Base-by-base conservation (phyloP, 2,797 vertebrate species). In the Xenopus petersii region DNA sequence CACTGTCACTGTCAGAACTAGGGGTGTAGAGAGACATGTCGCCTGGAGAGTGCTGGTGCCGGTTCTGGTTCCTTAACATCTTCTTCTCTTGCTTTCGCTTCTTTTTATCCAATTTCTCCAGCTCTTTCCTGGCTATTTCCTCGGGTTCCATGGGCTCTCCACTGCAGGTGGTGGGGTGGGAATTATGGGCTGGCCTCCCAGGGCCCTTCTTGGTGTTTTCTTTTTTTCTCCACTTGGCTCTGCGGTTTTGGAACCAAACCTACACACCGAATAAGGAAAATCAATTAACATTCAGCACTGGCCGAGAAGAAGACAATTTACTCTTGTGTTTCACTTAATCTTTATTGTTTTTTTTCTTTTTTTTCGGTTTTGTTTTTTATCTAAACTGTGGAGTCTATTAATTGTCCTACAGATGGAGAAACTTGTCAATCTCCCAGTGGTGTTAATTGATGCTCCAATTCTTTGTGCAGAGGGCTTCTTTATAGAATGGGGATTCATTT, bases 191-290 rank as follows among this genome's bases (percentile, higher is more conserved):
- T 30, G 97, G 97, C 89, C 97, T 88, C 74, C 97, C 97, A 0
- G 97, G 97, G 66, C 97, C 97, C 42, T 99, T 99, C 90, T 99
- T 99, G 12, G 97, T 99, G 88, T 99, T 99, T 71, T 99, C 97
- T 83, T 99, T 99, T 90, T 99, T 99, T 84, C 97, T 93, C 97
- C 97, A 99, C 80, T 99, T 99, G 83, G 97, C 97, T 85, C 97
- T 93, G 81, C 97, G 96, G 80, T 98, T 98, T 90, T 98, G 96
- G 89, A 98, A 98, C 97, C 97, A 99, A 17, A 98, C 97, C 97
- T 99, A 87, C 83, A 87, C 80, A 87, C 72, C 80, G 86, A 82
- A 84, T 82, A 88, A 87, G 75, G 85, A 88, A 80, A 88, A 87
- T 81, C 82, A 72, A 77, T 87, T 88, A 89, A 85, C 81, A 86